Conservation (phyloP, 1,140 invertebrate species). For the Hylaeus volcanicus region DNA sequence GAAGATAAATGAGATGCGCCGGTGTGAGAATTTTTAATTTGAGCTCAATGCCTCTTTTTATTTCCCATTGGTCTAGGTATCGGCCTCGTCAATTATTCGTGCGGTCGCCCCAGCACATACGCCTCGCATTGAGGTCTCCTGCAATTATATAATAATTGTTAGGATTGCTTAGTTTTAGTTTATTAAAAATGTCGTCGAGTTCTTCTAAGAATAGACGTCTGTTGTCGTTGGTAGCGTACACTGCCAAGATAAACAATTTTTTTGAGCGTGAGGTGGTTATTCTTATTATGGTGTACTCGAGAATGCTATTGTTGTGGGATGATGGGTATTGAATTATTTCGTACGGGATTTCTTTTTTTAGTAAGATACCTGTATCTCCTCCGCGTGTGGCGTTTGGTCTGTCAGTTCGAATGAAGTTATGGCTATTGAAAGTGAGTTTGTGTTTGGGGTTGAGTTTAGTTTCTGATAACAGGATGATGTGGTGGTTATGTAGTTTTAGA, state of each 20-base stretch:
- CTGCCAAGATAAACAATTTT: background rate
- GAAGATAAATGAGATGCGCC: background rate
- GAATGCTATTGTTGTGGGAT: background rate
- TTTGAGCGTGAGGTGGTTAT: background rate
- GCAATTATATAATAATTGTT: background rate
- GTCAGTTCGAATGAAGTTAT: background rate
- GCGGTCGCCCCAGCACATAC: background rate
- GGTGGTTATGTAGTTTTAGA: no score
- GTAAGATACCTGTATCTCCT: background rate
- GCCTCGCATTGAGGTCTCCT: background rate
- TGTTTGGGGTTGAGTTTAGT: background rate
- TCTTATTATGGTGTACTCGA: background rate
- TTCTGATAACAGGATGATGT: background rate
- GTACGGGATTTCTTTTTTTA: background rate
- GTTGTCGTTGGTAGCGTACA: background rate
- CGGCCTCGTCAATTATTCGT: background rate
- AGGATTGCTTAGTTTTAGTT: background rate
- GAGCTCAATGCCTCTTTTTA: background rate
- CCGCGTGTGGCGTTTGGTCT: background rate
- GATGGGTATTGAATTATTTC: background rate
- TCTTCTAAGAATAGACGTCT: background rate
- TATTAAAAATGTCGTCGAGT: background rate
- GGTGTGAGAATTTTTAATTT: background rate
- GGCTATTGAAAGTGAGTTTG: background rate
- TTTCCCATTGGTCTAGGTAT: background rate